A percentile compares a stretch with the other conserved stretches of the same genome.
phyloP scores from a whole-genome alignment of 2,113 vertebrate species.

The Lepus americanus region DNA sequence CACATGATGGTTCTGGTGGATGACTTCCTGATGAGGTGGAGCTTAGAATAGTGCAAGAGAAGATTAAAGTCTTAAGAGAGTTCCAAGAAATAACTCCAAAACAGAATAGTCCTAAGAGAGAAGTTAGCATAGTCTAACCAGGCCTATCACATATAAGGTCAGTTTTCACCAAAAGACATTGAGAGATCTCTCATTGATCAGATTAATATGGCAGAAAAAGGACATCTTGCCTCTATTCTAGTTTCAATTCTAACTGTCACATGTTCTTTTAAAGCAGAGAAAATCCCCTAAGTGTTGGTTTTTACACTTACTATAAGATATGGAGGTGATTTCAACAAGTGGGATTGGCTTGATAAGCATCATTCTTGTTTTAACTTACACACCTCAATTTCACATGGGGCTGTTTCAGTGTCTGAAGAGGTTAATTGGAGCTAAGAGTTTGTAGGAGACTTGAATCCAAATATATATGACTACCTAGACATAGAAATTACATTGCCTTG shows the following conservation, averaged over 20 bases:
- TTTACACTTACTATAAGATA: not conserved
- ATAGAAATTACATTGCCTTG: conserved; percentile 17
- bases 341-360: not conserved
- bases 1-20: not conserved
- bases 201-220: not conserved
- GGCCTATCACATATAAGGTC: too few relatives aligned
- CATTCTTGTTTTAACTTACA: not conserved
- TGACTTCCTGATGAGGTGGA: not conserved
- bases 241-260: not conserved
- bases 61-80: not conserved
- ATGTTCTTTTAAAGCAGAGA: not conserved
- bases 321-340: not conserved
- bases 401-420: conserved; percentile 3
- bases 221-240: not conserved
- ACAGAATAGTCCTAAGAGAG: not conserved
- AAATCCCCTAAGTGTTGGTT: not conserved
- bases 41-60: not conserved
- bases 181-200: not conserved
- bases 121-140: not conserved
- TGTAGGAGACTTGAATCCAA: not conserved
- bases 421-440: not conserved
- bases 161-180: not conserved
- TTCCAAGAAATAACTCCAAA: not conserved
- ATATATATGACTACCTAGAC: not conserved
- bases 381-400: not conserved